Evolutionary conservation across 2,113 vertebrate species (phyloP).

Genomic region (Petaurus breviceps): DNA sequence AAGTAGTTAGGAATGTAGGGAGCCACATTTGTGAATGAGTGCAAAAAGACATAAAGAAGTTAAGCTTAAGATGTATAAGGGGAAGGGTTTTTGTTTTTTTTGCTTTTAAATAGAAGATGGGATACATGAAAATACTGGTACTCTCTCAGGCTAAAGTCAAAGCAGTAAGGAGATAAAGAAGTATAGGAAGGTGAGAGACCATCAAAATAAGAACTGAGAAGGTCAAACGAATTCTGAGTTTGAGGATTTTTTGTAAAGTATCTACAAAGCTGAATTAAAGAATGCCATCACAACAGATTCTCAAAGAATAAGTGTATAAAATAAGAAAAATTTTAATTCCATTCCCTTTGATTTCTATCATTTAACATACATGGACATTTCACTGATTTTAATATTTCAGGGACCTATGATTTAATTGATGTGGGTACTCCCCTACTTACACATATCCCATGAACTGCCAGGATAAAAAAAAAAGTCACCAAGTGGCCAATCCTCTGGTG

Average conservation of each 20-base stretch:
- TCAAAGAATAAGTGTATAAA: not conserved
- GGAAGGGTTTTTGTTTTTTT: not conserved
- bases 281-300: not conserved
- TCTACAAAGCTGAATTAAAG: not conserved
- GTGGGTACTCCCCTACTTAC: not conserved
- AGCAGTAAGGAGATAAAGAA: not conserved
- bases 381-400: not conserved
- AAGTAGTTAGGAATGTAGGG: not conserved
- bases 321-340: not conserved
- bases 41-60: too few relatives aligned
- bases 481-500: not conserved
- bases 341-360: not conserved
- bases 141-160: not conserved
- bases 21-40: too few relatives aligned
- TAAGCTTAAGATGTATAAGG: not conserved
- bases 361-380: not conserved
- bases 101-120: not conserved
- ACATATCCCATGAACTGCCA: not conserved
- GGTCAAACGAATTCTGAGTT: not conserved
- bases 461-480: not conserved
- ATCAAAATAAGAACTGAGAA: not conserved
- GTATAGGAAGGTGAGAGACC: not conserved
- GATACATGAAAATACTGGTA: not conserved
- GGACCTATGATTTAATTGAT: not conserved
- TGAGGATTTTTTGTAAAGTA: not conserved